Base-by-base conservation (phyloP, 2,888 invertebrate species). In the Lochmaea crataegi region DNA sequence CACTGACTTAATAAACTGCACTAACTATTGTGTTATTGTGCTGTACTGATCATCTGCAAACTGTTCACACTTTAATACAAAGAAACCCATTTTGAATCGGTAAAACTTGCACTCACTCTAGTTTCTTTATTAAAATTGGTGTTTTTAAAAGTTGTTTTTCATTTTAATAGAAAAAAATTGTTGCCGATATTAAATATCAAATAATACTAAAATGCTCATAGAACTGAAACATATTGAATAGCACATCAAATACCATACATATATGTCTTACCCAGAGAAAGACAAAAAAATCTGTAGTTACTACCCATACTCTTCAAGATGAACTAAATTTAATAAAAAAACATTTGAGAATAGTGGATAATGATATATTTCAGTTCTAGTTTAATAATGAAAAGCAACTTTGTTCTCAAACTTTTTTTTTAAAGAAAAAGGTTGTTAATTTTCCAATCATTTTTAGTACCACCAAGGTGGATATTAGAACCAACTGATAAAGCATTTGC, bases 401-500 rank as follows among this genome's bases (percentile, higher is more conserved):
- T 63, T 26, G 10, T 51, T 6, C 14, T 32, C 51, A 58, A 45
- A 38, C 14, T 12, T 56, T 0, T 12, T 41, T n/a, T 45, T 22
- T 16, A 12, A 26, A 14, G 9, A 38, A 63, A 7, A 18, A 56
- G 18, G 26, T 63, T 16, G 7, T 69, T 41, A 69, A 63, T 48
- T 5, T 16, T 68, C 67, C 14, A n/a, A 12, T 75, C 68, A 71
- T 80, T 90, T 91, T 89, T 91, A 97, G 97, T 97, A 84, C 97
- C 97, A 83, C 97, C 97, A 77, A 95, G 96, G 87, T 97, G 97
- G 97, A 96, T 96, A 87, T 89, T 96, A 84, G 96, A 96, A 88
- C 97, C 97, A 70, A 96, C 96, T 84, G 96, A 97, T 87, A 96
- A 96, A 89, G 96, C 96, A 83, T 96, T 96, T 88, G 96, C 96